Evolutionary conservation across 2,797 vertebrate species (phyloP).

Genomic region (Artibeus lituratus): DNA sequence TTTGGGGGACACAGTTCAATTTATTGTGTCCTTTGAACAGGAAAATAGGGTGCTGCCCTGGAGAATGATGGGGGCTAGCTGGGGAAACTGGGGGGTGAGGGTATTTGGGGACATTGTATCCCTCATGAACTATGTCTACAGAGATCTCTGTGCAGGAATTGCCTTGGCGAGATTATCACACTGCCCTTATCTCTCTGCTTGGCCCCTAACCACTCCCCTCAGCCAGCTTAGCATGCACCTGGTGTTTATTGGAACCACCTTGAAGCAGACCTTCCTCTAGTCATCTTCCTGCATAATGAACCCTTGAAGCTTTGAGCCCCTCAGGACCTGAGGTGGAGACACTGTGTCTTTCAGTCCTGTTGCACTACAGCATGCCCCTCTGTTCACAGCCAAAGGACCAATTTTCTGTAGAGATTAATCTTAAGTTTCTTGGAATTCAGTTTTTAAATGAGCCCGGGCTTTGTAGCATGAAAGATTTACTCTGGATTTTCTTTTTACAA

Average conservation of each 20-base stretch:
- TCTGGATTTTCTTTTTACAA: slow-evolving; percentile 33
- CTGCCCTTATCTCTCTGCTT: background rate
- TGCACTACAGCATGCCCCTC: no score
- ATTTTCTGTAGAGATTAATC: slow-evolving; percentile 27
- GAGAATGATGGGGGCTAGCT: accelerated
- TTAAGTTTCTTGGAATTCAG: background rate
- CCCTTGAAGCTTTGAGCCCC: background rate
- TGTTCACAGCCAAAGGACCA: background rate
- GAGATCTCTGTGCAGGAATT: background rate
- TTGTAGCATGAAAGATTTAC: background rate
- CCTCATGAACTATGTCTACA: accelerated
- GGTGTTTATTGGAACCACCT: background rate
- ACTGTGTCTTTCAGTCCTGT: background rate
- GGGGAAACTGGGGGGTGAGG: background rate
- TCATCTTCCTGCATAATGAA: background rate
- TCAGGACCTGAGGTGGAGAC: background rate
- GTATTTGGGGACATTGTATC: accelerated
- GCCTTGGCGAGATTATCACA: background rate
- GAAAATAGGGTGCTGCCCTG: background rate
- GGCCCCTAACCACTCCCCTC: background rate
- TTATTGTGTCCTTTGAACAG: background rate
- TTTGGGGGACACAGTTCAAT: background rate
- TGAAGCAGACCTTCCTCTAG: accelerated
- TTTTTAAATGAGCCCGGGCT: slow-evolving; percentile 2
- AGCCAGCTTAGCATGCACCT: accelerated